Conservation (phyloP, 2,113 vertebrate species). For the Nyctereutes procyonoides region DNA sequence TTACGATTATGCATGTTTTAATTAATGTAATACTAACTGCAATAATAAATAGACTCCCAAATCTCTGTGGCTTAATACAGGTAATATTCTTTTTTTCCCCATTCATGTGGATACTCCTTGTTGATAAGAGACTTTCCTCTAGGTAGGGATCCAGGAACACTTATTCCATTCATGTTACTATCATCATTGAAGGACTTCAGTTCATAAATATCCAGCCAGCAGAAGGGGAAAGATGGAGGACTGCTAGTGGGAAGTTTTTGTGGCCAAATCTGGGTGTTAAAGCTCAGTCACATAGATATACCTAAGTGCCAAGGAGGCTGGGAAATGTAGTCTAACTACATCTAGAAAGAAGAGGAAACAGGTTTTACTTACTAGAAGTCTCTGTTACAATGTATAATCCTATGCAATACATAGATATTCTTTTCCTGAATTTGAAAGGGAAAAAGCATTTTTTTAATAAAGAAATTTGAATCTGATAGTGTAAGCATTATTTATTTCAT, state of each 20-base stretch:
- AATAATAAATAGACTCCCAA: background rate
- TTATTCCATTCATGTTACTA: background rate
- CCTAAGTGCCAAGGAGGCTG: background rate
- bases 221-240: background rate
- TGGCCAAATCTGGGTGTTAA: background rate
- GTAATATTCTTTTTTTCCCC: background rate
- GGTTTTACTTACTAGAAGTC: background rate
- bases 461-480: background rate
- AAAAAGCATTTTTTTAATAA: conserved; percentile 4
- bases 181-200: background rate
- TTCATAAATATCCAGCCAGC: background rate
- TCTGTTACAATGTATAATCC: background rate
- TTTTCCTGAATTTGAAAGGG: background rate
- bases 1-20: background rate
- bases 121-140: background rate
- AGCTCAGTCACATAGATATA: background rate
- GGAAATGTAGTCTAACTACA: background rate
- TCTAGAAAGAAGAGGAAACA: background rate
- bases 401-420: background rate
- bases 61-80: background rate
- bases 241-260: background rate
- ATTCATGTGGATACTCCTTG: background rate
- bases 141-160: background rate
- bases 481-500: background rate
- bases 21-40: background rate